Evolutionary conservation across 2,888 invertebrate genomes (phyloP), one percentile per base, ranked within the genome.

Genomic region (Andrena marginata): DNA sequence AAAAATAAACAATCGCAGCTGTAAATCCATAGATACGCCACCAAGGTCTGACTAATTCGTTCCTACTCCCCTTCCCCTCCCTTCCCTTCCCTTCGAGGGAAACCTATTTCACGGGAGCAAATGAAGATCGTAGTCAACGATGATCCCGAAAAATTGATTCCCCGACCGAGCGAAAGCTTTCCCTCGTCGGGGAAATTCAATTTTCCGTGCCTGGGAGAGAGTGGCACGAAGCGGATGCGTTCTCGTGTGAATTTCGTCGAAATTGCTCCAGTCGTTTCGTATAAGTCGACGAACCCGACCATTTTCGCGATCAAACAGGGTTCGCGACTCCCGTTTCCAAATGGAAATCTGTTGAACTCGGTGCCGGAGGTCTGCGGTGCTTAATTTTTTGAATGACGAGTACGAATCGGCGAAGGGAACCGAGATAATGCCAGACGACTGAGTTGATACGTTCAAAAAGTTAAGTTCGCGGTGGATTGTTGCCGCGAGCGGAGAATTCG

Each of bases 71-170:
- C 33, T 35, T 59, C 48, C 10, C 2, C 10, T 35, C 10, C 33
- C 5, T 35, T 59, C 54, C 31, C 54, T 6, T n/a, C 59, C 70
- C 35, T 42, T 8, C 59, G 20, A n/a, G 26, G 33, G n/a, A 33
- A 64, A 63, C 16, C 7, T 31, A 31, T 71, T 60, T 70, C 29
- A 42, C 29, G 26, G 26, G 23, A 23, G 23, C 59, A 54, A 54
- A 54, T 20, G 23, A 56, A 23, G 23, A n/a, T 13, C 51, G 23
- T 13, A 26, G 60, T 10, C 8, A 23, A 6, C 63, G 63, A 72
- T 64, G 35, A 72, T 72, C 63, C 29, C 35, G 72, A 63, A 72
- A 72, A 72, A 72, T 72, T 69, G 75, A 69, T 69, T 62, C 69
- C 33, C 26, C 33, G 29, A 48, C 59, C 67, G 75, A 67, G 69